Base-by-base conservation (phyloP, 2,113 vertebrate genomes). In the Ranitomeya imitator region DNA sequence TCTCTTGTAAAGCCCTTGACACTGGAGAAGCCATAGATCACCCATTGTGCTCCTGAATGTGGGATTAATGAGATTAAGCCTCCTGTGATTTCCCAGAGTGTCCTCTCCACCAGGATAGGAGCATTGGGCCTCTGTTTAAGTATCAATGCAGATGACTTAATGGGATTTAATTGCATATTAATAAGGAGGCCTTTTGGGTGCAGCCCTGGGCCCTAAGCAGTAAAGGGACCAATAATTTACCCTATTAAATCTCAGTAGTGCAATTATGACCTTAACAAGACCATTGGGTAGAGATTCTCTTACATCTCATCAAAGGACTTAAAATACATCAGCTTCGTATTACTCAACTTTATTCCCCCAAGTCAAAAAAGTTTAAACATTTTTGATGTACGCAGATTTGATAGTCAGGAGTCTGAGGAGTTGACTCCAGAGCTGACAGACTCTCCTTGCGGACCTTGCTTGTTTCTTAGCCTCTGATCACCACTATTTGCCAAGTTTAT, bases 41-140 rank as follows among this genome's bases (percentile, higher is more conserved):
- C 11, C 78, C 54, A 80, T 80, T 80, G 78, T 80, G 78, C 55
- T 59, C 78, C 52, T 57, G 78, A 80, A 80, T 23, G 23, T 60
- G 55, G 78, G 78, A 60, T 26, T 59, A 57, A 59, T 80, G 54
- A 80, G 78, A 80, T 80, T 59, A 80, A 26, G 23, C 6, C 77
- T 23, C 77, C 77, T 79, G 77, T 55, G 21, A 15, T 54, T 55
- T 57, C 77, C 77, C 74, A 15, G 67, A 37, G 69, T 15, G 23
- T 71, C 67, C 67, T 31, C 67, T 71, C 73, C 0, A 16, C 26
- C 1, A 10, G 16, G 18, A 45, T 31, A 16, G 71, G 45, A 14
- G 15, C 69, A 74, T 15, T 4, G 51, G 54, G 77, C 19, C 21
- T 18, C 77, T 78, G 9, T n/a, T 54, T 7, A 78, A 54, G 45